A percentile compares a stretch with the other conserved stretches of the same genome.
These are phyloP conservation scores for Sclerurus mexicanus DNA, from an alignment of 2,113 vertebrate genomes.

Conservation along the genomic window DNA sequence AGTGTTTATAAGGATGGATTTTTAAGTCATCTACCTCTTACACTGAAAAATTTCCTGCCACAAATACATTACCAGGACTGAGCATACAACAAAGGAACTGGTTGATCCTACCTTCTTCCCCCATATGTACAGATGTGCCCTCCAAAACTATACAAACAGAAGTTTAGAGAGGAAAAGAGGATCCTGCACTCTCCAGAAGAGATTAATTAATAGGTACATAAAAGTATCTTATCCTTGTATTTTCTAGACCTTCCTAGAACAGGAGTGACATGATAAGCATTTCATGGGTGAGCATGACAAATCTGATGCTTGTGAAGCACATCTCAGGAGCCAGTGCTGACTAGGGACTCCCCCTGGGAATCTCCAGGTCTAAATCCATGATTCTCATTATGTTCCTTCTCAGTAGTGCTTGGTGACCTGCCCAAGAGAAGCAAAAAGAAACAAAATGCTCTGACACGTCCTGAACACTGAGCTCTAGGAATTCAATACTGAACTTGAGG, in stretches of 20 bases:
- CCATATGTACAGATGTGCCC: neutral
- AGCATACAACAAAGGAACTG: neutral
- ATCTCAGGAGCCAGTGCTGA: neutral
- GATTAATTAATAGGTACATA: neutral
- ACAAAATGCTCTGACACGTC: neutral
- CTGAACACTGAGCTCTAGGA: neutral
- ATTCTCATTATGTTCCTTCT: neutral
- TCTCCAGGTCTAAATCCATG: neutral
- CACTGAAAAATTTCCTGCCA: neutral
- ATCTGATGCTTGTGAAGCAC: neutral
- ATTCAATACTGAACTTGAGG: neutral
- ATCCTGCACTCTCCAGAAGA: neutral
- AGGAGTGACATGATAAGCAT: neutral
- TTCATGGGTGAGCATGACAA: neutral
- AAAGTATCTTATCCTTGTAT: neutral
- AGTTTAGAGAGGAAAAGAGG: neutral
- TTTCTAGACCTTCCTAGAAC: neutral
- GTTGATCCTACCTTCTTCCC: neutral
- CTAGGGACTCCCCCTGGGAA: neutral
- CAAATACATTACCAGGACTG: neutral
- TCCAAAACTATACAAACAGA: neutral
- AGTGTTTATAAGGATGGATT: neutral
- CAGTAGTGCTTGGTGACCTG: neutral
- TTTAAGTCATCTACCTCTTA: neutral
- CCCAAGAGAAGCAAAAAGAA: neutral